phyloP scores from a whole-genome alignment of 2,113 vertebrate species.

The Fregetta grallaria region DNA sequence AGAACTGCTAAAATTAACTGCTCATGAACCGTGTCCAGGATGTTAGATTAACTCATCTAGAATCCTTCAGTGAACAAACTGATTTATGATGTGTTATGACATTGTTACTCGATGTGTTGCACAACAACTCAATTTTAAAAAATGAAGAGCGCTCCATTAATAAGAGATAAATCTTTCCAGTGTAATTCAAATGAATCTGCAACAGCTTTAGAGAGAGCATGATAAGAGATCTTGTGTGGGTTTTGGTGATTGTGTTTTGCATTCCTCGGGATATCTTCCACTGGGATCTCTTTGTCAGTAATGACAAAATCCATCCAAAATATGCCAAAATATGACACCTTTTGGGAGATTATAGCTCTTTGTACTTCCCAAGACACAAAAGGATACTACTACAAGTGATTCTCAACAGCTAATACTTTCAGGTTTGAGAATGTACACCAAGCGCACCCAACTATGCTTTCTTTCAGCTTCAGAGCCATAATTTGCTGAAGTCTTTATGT shows the following conservation, averaged over 20 bases:
- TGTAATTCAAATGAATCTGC: conserved; percentile 59
- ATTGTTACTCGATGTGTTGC: conserved; percentile 62
- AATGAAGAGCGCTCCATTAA: conserved; percentile 48
- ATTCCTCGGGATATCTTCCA: conserved; percentile 38
- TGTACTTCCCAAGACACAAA: conserved; percentile 1
- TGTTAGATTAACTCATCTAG: conserved; percentile 60
- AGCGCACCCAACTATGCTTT: neutral
- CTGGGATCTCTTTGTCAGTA: conserved; percentile 44
- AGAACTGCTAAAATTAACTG: conserved; percentile 66
- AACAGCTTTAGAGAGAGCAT: neutral
- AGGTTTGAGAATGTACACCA: neutral
- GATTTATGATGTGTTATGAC: conserved; percentile 66
- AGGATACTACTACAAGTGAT: neutral
- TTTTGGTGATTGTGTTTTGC: conserved; percentile 41
- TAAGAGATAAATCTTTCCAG: conserved; percentile 60
- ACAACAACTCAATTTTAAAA: conserved; percentile 62
- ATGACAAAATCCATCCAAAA: conserved; percentile 44
- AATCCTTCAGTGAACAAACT: conserved; percentile 51
- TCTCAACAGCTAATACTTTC: neutral
- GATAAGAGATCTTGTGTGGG: conserved; percentile 55
- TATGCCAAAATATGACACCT: neutral
- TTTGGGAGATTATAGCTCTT: conserved; percentile 1
- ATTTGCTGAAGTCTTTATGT: neutral
- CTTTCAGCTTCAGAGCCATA: neutral
- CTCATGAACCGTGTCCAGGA: conserved; percentile 56